These are phyloP conservation scores for Ochropleura leucogaster DNA, from an alignment of 2,888 invertebrate species.

Conservation along the genomic window DNA sequence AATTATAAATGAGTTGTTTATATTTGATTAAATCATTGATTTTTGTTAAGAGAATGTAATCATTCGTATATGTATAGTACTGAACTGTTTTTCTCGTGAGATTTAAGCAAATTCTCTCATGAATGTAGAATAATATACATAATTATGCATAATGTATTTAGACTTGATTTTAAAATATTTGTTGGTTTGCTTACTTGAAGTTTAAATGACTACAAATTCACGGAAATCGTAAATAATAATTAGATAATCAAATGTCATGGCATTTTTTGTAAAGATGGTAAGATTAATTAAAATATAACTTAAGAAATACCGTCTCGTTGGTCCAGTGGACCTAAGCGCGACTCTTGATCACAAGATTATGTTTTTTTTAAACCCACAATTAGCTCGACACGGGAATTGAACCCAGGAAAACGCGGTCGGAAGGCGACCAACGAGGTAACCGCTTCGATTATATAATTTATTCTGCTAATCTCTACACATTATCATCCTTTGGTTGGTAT, in stretches of 20 bases:
- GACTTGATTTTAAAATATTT: conserved; percentile 4
- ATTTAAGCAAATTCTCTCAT: background rate
- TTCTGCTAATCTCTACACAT: background rate
- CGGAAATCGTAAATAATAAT: conserved; percentile 29
- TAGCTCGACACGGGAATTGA: no score
- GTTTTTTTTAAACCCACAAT: no score
- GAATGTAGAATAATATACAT: conserved; percentile 1
- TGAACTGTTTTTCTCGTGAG: background rate
- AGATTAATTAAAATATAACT: background rate
- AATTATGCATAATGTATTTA: background rate
- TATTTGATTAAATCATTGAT: conserved; percentile 26
- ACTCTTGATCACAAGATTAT: no score
- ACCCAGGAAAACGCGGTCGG: no score
- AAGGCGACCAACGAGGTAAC: no score
- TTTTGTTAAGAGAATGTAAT: conserved; percentile 12
- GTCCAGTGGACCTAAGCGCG: no score
- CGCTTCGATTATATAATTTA: no score
- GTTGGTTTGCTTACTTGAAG: background rate
- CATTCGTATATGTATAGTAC: conserved; percentile 5
- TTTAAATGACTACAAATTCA: conserved; percentile 6
- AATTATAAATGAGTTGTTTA: conserved; percentile 54
- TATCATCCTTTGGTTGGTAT: background rate
- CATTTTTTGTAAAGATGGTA: background rate
- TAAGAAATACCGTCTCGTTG: no score
- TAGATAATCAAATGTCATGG: background rate